phyloP scores from a whole-genome alignment of 1,140 invertebrate genomes.

The Triops longicaudatus region DNA sequence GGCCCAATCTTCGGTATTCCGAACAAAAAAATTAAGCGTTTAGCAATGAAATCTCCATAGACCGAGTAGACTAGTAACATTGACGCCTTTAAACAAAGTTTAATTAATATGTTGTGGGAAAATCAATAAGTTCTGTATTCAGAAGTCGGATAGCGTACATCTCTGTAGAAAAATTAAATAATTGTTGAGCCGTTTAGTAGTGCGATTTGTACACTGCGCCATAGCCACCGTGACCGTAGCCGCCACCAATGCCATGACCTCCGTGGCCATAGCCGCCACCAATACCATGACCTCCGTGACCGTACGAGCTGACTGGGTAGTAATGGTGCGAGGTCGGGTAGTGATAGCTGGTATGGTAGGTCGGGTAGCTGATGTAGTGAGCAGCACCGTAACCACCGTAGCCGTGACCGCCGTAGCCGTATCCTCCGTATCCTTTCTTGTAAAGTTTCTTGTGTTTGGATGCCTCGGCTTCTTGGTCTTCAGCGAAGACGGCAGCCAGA shows the following conservation, averaged over 20 bases:
- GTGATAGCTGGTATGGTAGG: neutral
- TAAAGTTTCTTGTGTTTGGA: neutral
- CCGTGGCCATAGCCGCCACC: neutral
- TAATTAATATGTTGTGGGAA: too few relatives aligned
- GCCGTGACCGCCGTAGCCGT: neutral
- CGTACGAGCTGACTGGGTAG: neutral
- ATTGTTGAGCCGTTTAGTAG: too few relatives aligned
- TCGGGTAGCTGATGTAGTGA: neutral
- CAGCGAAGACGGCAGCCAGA: neutral
- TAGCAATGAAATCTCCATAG: too few relatives aligned
- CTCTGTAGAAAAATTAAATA: too few relatives aligned
- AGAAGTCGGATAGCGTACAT: too few relatives aligned
- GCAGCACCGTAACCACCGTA: neutral
- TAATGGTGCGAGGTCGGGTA: neutral
- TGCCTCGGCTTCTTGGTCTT: neutral
- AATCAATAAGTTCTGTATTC: too few relatives aligned
- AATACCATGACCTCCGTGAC: neutral
- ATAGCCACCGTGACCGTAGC: neutral
- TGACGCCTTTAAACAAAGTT: too few relatives aligned
- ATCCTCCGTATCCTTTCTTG: neutral
- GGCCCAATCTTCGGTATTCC: too few relatives aligned
- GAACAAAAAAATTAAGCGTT: too few relatives aligned
- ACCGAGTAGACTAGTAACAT: too few relatives aligned
- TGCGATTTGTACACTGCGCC: neutral
- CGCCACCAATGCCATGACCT: neutral